phyloP scores from a whole-genome alignment of 2,113 vertebrate species.

The Cricetomys ansorgei region DNA sequence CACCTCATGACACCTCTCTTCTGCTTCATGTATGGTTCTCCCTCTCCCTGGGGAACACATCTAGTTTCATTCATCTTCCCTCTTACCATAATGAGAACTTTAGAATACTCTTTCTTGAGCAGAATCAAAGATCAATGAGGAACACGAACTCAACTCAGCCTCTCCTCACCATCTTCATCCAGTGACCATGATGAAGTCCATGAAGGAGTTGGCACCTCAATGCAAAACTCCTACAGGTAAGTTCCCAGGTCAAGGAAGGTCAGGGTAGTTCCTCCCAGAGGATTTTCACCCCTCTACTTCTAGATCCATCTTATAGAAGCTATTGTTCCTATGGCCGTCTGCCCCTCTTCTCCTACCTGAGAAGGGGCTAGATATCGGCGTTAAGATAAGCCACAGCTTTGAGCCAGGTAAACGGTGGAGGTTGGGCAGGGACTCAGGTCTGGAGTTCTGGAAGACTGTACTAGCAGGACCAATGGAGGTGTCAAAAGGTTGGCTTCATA shows the following conservation, averaged over 20 bases:
- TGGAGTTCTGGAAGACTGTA: neutral
- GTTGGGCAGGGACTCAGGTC: too few species aligned
- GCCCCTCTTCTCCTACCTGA: neutral
- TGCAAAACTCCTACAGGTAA: neutral
- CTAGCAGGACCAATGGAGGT: neutral
- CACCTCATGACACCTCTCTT: neutral
- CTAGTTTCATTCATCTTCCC: neutral
- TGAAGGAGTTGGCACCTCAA: neutral
- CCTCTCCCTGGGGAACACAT: too few species aligned
- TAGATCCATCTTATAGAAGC: neutral
- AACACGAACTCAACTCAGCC: neutral
- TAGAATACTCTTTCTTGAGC: neutral
- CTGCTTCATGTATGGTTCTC: neutral
- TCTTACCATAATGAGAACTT: neutral
- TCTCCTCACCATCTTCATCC: too few species aligned
- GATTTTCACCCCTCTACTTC: too few species aligned
- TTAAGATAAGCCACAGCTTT: neutral
- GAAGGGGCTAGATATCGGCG: neutral
- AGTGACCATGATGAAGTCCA: neutral
- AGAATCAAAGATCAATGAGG: neutral
- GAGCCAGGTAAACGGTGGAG: neutral
- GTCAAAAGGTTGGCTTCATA: neutral
- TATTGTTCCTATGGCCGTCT: neutral
- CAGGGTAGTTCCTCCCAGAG: neutral
- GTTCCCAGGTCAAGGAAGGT: neutral